Base-by-base conservation (phyloP, 2,797 vertebrate species). In the Hapalemur alaotrensis region DNA sequence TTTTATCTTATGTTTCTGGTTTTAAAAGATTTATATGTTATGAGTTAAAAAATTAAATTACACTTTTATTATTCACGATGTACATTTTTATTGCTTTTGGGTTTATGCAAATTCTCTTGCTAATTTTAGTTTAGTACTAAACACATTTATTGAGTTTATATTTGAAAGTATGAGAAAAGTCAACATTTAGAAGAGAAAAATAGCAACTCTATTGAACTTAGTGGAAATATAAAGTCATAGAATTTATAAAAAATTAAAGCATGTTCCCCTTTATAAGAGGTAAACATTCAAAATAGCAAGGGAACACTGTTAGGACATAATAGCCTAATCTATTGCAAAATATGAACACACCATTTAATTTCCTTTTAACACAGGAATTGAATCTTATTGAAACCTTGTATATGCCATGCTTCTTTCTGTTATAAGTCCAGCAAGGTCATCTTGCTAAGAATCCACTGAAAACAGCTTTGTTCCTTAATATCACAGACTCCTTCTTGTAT, bases 101-200 rank as follows among this genome's bases (percentile, higher is more conserved):
- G 25, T 18, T 85, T 61, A 89, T 63, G 65, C 73, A 89, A 89
- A 93, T 65, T 63, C 1, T 9, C 10, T 85, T 85, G 67, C 43
- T 89, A 80, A 89, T 94, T 70, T 92, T 84, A 89, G 25, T 69
- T 73, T 73, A 88, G 41, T 70, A 73, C 25, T 54, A 69, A 80
- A 85, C 61, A 81, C 2, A 70, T 57, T 85, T 67, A 82, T 50
- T 91, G 70, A 41, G 2, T 88, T 50, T 30, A 43, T 81, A 92
- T 76, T 75, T 80, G 65, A 88, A 89, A 89, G 4, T 81, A 41
- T 35, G 17, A 61, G 13, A 50, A 91, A 38, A 73, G 43, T 91
- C n/a, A 91, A 92, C 30, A 70, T n/a, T 75, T 76, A 72, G 25
- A 50, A 76, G 38, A 79, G 18, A 89, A 93, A 88, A 79, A 18